Evolutionary conservation across 2,888 invertebrate species (phyloP).

Genomic region (Hololepta plana): DNA sequence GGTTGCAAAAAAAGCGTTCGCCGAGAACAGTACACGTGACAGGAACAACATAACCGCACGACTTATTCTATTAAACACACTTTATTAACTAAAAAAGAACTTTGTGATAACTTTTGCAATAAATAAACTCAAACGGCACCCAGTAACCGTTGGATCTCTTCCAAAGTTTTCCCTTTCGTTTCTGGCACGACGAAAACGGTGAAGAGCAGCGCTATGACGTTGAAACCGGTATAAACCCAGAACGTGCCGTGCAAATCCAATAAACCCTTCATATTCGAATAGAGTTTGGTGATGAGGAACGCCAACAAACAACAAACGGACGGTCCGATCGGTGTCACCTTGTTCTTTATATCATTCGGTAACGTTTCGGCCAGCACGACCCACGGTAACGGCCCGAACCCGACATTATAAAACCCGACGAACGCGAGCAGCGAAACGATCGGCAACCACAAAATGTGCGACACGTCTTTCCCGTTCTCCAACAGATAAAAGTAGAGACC

Average conservation of each 20-base stretch:
- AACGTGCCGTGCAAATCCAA: slow-evolving; percentile 46
- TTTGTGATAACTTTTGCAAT: no score
- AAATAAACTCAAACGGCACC: no score
- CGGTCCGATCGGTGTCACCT: slow-evolving; percentile 53
- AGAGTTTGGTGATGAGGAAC: slow-evolving; percentile 55
- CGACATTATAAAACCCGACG: slow-evolving; percentile 49
- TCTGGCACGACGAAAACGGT: slow-evolving; percentile 57
- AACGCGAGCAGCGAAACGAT: slow-evolving; percentile 49
- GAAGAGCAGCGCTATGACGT: slow-evolving; percentile 44
- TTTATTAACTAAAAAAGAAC: no score
- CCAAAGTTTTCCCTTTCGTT: slow-evolving; percentile 66
- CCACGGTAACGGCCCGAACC: slow-evolving; percentile 63
- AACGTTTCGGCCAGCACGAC: slow-evolving; percentile 68
- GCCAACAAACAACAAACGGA: slow-evolving; percentile 54
- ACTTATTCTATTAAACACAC: no score
- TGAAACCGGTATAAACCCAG: slow-evolving; percentile 45
- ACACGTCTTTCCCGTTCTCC: slow-evolving; percentile 35
- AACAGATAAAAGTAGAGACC: slow-evolving; percentile 42
- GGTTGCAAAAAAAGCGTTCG: no score
- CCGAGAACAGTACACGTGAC: no score
- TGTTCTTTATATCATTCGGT: slow-evolving; percentile 54
- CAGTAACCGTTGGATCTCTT: slow-evolving; percentile 67
- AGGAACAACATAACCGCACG: no score
- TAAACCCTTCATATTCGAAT: slow-evolving; percentile 32
- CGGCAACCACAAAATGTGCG: slow-evolving; percentile 43